Evolutionary conservation across 2,888 invertebrate species (phyloP).

Genomic region (Eudemis profundana): DNA sequence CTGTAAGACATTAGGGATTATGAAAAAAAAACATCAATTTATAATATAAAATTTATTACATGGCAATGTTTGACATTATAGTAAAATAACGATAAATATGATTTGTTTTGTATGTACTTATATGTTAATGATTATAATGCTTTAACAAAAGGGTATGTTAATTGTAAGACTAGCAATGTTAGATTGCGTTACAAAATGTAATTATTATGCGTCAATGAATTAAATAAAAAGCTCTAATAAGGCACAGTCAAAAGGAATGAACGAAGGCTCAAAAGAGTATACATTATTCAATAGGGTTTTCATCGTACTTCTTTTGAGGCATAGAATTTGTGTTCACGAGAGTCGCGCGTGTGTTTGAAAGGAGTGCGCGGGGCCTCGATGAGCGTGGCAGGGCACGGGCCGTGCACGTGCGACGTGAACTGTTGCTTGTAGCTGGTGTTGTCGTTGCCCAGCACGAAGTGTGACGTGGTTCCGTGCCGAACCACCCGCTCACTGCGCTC

Average conservation of each 20-base stretch:
- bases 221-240: constrained; percentile 59
- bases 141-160: constrained; percentile 59
- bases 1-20: too few relatives aligned
- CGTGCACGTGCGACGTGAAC: constrained; percentile 88
- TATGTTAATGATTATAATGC: constrained; percentile 39
- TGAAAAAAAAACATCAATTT: constrained; percentile 54
- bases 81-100: constrained; percentile 51
- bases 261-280: constrained; percentile 26
- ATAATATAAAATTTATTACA: constrained; percentile 68
- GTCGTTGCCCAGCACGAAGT: constrained; percentile 90
- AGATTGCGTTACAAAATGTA: constrained; percentile 60
- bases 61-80: constrained; percentile 77
- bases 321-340: constrained; percentile 94
- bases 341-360: constrained; percentile 93
- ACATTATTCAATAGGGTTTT: constrained; percentile 23
- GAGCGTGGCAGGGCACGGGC: constrained; percentile 92
- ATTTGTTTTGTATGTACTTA: constrained; percentile 48
- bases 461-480: constrained; percentile 89
- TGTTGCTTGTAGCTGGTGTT: constrained; percentile 91
- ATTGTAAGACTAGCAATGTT: constrained; percentile 73
- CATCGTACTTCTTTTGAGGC: constrained; percentile 86
- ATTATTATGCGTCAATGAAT: constrained; percentile 52
- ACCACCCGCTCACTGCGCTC: constrained; percentile 86
- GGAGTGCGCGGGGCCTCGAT: constrained; percentile 90
- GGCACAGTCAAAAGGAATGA: constrained; percentile 48